These are phyloP conservation scores for Drosophila mettleri DNA, from an alignment of 2,888 invertebrate species.

Conservation along the genomic window DNA sequence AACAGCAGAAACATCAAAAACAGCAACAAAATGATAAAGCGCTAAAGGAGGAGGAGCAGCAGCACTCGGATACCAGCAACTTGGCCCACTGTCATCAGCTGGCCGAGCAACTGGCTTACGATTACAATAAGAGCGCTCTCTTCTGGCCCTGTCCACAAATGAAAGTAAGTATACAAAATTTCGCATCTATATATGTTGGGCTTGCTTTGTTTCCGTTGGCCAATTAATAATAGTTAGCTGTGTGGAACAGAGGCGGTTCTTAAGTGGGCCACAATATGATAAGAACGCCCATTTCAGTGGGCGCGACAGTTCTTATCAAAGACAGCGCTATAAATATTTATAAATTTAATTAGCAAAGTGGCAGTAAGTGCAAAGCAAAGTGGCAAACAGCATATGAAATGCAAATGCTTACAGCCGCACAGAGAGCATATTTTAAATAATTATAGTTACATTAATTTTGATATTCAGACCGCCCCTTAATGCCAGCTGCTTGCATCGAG, in stretches of 20 bases:
- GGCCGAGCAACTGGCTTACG: constrained; percentile 81
- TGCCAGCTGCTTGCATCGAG: not conserved
- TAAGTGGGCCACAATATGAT: not conserved
- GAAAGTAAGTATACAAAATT: constrained; percentile 82
- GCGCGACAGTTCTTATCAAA: not conserved
- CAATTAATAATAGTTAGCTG: constrained; percentile 6
- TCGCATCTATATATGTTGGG: not conserved
- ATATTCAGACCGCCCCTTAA: not conserved
- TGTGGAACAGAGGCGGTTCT: not conserved
- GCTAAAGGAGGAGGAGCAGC: not conserved
- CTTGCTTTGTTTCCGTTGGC: constrained; percentile 1
- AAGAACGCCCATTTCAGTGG: not conserved
- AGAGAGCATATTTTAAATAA: not conserved
- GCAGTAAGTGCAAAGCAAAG: not conserved
- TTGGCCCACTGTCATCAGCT: constrained; percentile 84
- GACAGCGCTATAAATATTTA: not conserved
- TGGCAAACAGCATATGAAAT: not conserved
- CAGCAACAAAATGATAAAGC: constrained; percentile 13
- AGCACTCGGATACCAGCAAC: constrained; percentile 41
- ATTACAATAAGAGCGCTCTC: constrained; percentile 84
- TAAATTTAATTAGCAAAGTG: not conserved
- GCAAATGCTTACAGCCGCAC: not conserved
- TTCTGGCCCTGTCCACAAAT: constrained; percentile 85
- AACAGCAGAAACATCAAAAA: constrained; percentile 28
- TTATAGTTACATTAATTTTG: not conserved